These are phyloP conservation scores for Bombus waltoni DNA, from an alignment of 1,140 invertebrate genomes.

Conservation along the genomic window DNA sequence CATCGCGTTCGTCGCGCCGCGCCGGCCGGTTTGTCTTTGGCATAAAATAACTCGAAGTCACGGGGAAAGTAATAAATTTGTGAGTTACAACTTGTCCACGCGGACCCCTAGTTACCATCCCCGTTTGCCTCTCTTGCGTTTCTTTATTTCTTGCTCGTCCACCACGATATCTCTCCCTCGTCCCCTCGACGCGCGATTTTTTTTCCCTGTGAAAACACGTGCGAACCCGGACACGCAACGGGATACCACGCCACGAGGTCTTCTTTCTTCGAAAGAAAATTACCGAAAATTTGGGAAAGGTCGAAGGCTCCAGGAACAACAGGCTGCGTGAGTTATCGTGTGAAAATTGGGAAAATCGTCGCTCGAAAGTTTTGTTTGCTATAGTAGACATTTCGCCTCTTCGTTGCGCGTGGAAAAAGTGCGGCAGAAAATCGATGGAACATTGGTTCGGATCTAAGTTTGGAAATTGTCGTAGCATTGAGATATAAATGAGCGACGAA, in stretches of 20 bases:
- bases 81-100: constrained; percentile 67
- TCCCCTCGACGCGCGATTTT: neutral
- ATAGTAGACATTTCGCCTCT: no score
- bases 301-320: no score
- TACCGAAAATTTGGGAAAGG: neutral
- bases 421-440: no score
- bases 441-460: no score
- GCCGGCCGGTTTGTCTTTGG: constrained; percentile 73
- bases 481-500: no score
- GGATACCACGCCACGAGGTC: neutral
- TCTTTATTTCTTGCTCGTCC: constrained; percentile 42
- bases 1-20: constrained; percentile 1
- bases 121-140: neutral
- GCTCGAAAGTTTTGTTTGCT: no score
- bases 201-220: constrained; percentile 49
- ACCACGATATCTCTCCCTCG: neutral
- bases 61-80: constrained; percentile 77
- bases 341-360: no score
- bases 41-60: constrained; percentile 74
- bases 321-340: no score
- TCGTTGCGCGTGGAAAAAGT: no score
- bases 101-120: constrained; percentile 48
- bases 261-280: constrained; percentile 1
- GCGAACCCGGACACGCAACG: constrained; percentile 45
- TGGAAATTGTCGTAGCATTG: no score